Conservation (phyloP, 64 coral and sea anemone species). For the Platygyra sinensis region DNA sequence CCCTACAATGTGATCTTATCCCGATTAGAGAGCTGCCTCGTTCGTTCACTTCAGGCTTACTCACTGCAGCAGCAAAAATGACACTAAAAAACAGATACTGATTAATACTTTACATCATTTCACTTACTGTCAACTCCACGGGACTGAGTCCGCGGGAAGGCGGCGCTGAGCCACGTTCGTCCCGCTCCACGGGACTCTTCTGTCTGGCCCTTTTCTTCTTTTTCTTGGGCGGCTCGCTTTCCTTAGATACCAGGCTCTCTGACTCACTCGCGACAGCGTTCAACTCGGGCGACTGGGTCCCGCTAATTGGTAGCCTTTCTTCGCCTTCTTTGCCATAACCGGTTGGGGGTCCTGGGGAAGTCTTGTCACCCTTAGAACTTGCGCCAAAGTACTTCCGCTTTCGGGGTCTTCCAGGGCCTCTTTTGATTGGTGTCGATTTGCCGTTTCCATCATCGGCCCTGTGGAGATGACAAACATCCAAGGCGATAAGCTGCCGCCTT, state of each 20-base stretch:
- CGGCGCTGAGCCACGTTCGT: background rate
- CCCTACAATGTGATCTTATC: too few species aligned
- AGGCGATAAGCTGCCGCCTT: too few species aligned
- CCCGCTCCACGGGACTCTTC: slow-evolving; percentile 27
- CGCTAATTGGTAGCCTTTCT: slow-evolving; percentile 24
- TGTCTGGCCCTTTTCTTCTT: slow-evolving; percentile 71
- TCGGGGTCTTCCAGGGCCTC: slow-evolving; percentile 90
- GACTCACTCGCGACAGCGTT: slow-evolving; percentile 64
- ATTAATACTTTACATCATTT: background rate
- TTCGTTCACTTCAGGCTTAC: too few species aligned
- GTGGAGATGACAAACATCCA: background rate
- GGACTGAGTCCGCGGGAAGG: slow-evolving; percentile 8
- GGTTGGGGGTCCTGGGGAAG: slow-evolving; percentile 42
- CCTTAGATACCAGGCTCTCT: slow-evolving; percentile 62
- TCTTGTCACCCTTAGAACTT: slow-evolving; percentile 57
- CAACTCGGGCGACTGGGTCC: slow-evolving; percentile 46
- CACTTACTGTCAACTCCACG: background rate
- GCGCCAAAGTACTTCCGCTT: slow-evolving; percentile 95
- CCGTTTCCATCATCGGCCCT: slow-evolving; percentile 74
- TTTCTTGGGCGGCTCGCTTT: slow-evolving; percentile 71
- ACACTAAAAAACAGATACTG: background rate
- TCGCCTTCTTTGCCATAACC: slow-evolving; percentile 38
- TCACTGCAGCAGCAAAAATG: too few species aligned
- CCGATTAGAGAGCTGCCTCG: too few species aligned
- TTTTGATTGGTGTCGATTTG: slow-evolving; percentile 85